phyloP scores from a whole-genome alignment of 2,888 invertebrate genomes.

The Beris chalybata region DNA sequence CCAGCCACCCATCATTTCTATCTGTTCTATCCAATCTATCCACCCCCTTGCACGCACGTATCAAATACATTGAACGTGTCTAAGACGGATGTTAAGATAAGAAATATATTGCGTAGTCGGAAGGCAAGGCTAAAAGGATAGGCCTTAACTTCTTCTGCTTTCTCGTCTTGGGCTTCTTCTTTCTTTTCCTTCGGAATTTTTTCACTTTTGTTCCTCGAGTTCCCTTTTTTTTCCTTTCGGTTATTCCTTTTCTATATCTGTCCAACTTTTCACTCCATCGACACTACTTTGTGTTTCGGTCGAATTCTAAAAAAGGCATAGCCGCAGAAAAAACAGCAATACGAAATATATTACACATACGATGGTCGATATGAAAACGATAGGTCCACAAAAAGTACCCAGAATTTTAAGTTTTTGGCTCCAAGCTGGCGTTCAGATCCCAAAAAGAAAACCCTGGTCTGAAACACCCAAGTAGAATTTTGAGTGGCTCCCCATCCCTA shows the following conservation, averaged over 20 bases:
- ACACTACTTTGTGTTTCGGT: slow-evolving; percentile 15
- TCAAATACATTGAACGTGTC: slow-evolving; percentile 40
- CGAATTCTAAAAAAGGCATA: slow-evolving; percentile 3
- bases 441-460: neutral
- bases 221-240: slow-evolving; percentile 4
- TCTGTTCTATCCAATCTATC: slow-evolving; percentile 42
- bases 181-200: slow-evolving; percentile 7
- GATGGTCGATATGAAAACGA: neutral
- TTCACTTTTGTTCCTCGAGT: slow-evolving; percentile 23
- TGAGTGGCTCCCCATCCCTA: neutral
- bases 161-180: slow-evolving; percentile 9
- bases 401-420: slow-evolving; percentile 27
- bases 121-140: slow-evolving; percentile 29
- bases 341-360: slow-evolving; percentile 23
- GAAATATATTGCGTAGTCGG: slow-evolving; percentile 44
- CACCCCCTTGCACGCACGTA: slow-evolving; percentile 40
- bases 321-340: slow-evolving; percentile 19
- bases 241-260: slow-evolving; percentile 26
- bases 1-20: slow-evolving; percentile 40
- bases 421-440: slow-evolving; percentile 18
- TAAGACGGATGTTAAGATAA: slow-evolving; percentile 45
- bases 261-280: slow-evolving; percentile 27
- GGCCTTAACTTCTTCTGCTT: slow-evolving; percentile 15
- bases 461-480: slow-evolving; percentile 18
- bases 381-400: slow-evolving; percentile 4